Conservation (phyloP, 2,797 vertebrate species). For the Carapus acus region DNA sequence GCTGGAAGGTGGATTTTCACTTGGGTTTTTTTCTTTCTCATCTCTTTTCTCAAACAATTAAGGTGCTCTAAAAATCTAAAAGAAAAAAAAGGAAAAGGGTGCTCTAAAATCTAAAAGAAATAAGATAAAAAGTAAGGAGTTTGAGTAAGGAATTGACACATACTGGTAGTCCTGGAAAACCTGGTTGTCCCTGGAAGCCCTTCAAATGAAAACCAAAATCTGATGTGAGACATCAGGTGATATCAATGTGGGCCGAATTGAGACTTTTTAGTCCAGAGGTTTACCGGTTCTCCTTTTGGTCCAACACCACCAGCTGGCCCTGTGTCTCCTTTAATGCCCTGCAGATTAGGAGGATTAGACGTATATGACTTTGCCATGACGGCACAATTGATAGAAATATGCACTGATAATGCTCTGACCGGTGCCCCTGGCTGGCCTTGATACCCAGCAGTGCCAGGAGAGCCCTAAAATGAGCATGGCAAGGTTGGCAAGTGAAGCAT, state of each 20-base stretch:
- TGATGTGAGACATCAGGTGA: not conserved
- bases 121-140: no score
- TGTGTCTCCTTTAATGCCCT: conserved; percentile 89
- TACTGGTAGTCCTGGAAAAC: conserved; percentile 87
- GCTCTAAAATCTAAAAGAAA: no score
- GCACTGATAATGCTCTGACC: conserved; percentile 69
- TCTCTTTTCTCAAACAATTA: no score
- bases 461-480: conserved; percentile 72
- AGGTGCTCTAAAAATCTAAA: no score
- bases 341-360: conserved; percentile 23
- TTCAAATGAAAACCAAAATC: conserved; percentile 50
- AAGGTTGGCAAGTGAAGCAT: conserved; percentile 10
- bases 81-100: no score
- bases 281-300: conserved; percentile 86
- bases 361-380: conserved; percentile 14
- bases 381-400: conserved; percentile 11
- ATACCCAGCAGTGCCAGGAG: conserved; percentile 80
- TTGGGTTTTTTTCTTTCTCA: no score
- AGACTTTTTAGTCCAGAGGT: not conserved
- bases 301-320: conserved; percentile 76
- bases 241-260: no score
- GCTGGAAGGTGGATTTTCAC: no score
- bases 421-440: conserved; percentile 76
- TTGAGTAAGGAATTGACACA: conserved; percentile 60
- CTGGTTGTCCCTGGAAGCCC: conserved; percentile 91